phyloP scores from a whole-genome alignment of 2,113 vertebrate species.

The Chlorodrepanis virens region DNA sequence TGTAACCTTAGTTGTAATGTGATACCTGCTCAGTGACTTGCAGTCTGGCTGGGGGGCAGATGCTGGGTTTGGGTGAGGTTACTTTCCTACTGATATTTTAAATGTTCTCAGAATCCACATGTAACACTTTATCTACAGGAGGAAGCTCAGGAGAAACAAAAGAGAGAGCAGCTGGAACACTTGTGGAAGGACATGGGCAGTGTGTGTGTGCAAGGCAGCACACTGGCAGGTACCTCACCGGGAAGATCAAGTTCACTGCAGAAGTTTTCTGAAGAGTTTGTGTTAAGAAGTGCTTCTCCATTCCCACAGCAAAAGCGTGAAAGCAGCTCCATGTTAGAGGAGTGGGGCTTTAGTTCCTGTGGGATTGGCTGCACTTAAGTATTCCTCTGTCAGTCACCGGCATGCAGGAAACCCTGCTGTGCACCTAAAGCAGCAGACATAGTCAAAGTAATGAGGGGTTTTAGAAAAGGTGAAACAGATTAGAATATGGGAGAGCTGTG shows the following conservation, averaged over 20 bases:
- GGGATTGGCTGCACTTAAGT: neutral
- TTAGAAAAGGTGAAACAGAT: neutral
- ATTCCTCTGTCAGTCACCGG: neutral
- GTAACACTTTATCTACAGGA: slow-evolving; percentile 64
- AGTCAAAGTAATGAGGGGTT: neutral
- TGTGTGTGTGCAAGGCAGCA: slow-evolving; percentile 69
- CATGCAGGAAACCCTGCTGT: neutral
- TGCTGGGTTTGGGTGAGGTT: neutral
- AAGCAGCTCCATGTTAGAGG: neutral
- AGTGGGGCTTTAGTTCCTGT: neutral
- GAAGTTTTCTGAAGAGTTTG: neutral
- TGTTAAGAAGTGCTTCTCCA: neutral
- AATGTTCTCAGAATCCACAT: neutral
- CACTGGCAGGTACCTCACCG: slow-evolving; percentile 70
- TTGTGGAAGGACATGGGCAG: slow-evolving; percentile 87
- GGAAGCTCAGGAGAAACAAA: slow-evolving; percentile 78
- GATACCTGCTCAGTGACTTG: neutral
- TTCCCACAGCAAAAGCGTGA: neutral
- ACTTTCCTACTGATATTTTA: neutral
- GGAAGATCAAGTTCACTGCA: neutral
- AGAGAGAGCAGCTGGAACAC: slow-evolving; percentile 85
- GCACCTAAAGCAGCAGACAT: neutral
- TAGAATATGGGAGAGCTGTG: neutral
- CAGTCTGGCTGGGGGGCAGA: neutral
- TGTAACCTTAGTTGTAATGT: neutral